Base-by-base conservation (phyloP, 1,140 invertebrate genomes). In the Lepeophtheirus salmonis region DNA sequence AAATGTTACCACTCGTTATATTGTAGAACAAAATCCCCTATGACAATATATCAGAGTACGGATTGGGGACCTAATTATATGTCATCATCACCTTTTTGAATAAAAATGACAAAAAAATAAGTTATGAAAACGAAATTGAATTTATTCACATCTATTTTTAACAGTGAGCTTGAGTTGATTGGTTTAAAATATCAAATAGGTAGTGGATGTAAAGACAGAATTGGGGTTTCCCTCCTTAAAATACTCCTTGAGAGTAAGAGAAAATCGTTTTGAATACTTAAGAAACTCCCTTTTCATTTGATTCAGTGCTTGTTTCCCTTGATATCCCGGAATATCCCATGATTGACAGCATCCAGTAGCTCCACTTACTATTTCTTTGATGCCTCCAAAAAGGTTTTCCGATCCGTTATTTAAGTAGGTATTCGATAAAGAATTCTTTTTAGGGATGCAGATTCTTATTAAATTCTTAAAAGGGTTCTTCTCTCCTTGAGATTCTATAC, bases 241-340 rank as follows among this genome's bases (percentile, higher is more conserved):
- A 73, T 95, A 98, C 69, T 97, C 94, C 70, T 99, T 99, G 22
- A 99, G 73, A 48, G 92, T 98, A 70, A 95, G 97, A 71, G 90
- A 96, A 76, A 99, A 98, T 64, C 88, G 80, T 75, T 98, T 98
- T 49, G 92, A 97, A 78, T 91, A 97, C 73, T 96, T 95, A 2
- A 99, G 94, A 80, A 99, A 99, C 74, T 99, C 95, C 68, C 89
- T 79, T 75, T 98, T 98, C 26, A 92, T 80, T 68, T 95, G 89
- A 72, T 98, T 94, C 56, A 97, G 73, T 52, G 85, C 85, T 74
- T 91, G 86, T 70, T 89, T 89, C 20, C 83, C 84, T 54, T 66
- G 62, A 61, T 67, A 24, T 25, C 65, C 64, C 62, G 73, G 68
- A 64, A 76, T 69, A 64, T 71, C 16, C 80, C 76, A 63, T 71